A percentile compares a stretch with the other conserved stretches of the same genome.
Evolutionary conservation across 2,888 invertebrate genomes (phyloP).

Genomic region (Blastobasis lacticolella): DNA sequence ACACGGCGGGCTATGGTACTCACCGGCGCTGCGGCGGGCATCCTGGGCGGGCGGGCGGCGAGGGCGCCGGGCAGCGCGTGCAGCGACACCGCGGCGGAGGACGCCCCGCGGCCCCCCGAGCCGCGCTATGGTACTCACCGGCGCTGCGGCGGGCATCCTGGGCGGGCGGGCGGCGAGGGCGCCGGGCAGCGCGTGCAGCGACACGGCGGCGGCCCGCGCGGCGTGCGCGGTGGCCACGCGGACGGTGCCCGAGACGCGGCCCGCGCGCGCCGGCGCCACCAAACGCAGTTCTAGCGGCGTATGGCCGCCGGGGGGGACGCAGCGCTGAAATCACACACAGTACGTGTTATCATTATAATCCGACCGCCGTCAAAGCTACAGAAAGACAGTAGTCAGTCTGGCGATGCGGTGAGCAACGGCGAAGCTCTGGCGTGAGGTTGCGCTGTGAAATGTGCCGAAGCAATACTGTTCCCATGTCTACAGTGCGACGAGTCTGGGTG

Average conservation of each 20-base stretch:
- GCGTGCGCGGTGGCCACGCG: conserved; percentile 12
- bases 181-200: conserved; percentile 17
- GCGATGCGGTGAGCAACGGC: too few species aligned
- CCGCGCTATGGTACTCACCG: conserved; percentile 1
- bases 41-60: neutral
- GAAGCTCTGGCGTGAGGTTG: too few species aligned
- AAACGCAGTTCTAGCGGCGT: conserved; percentile 10
- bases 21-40: neutral
- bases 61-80: too few species aligned
- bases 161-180: conserved; percentile 8
- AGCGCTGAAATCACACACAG: conserved; percentile 16
- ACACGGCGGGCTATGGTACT: too few species aligned
- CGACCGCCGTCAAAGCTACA: too few species aligned
- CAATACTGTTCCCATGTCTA: too few species aligned
- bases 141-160: conserved; percentile 12
- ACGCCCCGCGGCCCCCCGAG: neutral
- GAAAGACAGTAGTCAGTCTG: too few species aligned
- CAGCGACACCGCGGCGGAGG: neutral
- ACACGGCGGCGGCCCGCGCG: conserved; percentile 10
- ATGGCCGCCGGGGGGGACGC: conserved; percentile 18
- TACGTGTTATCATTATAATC: neutral
- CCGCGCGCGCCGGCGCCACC: conserved; percentile 35
- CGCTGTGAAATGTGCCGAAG: too few species aligned
- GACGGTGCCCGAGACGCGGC: conserved; percentile 20
- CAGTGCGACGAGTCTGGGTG: too few species aligned